Conservation (phyloP, 2,888 invertebrate species). For the Athalia rosae region DNA sequence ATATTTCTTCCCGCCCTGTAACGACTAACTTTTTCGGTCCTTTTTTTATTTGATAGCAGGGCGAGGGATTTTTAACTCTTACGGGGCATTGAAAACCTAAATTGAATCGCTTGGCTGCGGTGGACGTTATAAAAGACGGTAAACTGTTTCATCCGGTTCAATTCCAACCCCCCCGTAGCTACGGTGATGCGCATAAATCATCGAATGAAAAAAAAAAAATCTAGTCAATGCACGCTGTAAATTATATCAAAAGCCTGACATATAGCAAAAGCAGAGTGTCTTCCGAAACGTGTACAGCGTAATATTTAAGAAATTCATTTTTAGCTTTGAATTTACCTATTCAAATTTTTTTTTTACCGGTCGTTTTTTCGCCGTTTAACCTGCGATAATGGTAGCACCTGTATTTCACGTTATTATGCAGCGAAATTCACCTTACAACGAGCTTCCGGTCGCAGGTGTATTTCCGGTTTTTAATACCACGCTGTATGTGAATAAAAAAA, state of each 20-base stretch:
- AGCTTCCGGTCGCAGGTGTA: constrained; percentile 36
- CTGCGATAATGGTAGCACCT: not conserved
- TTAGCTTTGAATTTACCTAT: not conserved
- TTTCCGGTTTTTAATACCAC: not conserved
- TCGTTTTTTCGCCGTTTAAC: not conserved
- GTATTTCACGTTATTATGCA: not conserved
- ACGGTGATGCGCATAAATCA: constrained; percentile 53
- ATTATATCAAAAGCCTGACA: too few relatives aligned
- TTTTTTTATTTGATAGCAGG: not conserved
- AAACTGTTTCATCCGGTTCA: constrained; percentile 71
- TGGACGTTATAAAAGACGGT: constrained; percentile 60
- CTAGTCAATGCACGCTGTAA: too few relatives aligned
- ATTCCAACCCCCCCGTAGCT: constrained; percentile 63
- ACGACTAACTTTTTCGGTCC: not conserved
- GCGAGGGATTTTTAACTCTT: not conserved
- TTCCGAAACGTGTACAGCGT: not conserved
- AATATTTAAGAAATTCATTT: not conserved
- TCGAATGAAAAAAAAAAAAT: constrained; percentile 54
- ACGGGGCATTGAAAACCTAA: constrained; percentile 64
- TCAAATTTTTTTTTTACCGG: not conserved
- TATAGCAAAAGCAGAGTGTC: not conserved
- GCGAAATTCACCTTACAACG: not conserved
- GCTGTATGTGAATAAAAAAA: too few relatives aligned
- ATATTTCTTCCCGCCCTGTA: not conserved
- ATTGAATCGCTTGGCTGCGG: constrained; percentile 69